These are phyloP conservation scores for Podotricha telesiphe DNA, from an alignment of 2,888 invertebrate genomes.

Conservation along the genomic window DNA sequence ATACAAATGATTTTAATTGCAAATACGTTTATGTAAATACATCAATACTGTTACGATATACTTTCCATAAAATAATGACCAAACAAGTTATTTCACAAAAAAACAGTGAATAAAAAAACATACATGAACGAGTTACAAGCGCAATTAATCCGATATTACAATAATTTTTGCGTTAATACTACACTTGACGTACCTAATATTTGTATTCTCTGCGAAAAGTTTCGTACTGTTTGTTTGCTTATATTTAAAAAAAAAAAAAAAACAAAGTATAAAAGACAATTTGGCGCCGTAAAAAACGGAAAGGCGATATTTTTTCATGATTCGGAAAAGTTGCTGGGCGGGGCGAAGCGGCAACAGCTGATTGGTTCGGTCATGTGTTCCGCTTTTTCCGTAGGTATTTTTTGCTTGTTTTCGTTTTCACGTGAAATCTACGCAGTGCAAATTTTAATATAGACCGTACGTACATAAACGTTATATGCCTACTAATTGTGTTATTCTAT, in stretches of 20 bases:
- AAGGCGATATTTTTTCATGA: constrained; percentile 66
- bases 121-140: not conserved
- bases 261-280: constrained; percentile 18
- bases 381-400: constrained; percentile 78
- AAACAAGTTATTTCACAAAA: not conserved
- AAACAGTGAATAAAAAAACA: not conserved
- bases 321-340: constrained; percentile 76
- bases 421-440: constrained; percentile 42
- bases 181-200: not conserved
- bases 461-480: constrained; percentile 33
- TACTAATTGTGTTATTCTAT: constrained; percentile 26
- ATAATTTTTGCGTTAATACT: not conserved
- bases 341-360: constrained; percentile 76
- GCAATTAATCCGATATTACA: not conserved
- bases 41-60: too few relatives aligned
- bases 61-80: not conserved
- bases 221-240: not conserved
- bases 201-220: not conserved
- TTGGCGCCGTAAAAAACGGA: constrained; percentile 43
- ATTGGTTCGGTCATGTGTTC: constrained; percentile 77
- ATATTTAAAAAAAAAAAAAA: not conserved
- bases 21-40: not conserved
- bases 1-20: not conserved
- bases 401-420: constrained; percentile 49
- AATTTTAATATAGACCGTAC: constrained; percentile 41